A percentile compares a stretch with the other conserved stretches of the same genome.
Evolutionary conservation across 2,797 vertebrate species (phyloP).

Genomic region (Halcyon smyrnensis): DNA sequence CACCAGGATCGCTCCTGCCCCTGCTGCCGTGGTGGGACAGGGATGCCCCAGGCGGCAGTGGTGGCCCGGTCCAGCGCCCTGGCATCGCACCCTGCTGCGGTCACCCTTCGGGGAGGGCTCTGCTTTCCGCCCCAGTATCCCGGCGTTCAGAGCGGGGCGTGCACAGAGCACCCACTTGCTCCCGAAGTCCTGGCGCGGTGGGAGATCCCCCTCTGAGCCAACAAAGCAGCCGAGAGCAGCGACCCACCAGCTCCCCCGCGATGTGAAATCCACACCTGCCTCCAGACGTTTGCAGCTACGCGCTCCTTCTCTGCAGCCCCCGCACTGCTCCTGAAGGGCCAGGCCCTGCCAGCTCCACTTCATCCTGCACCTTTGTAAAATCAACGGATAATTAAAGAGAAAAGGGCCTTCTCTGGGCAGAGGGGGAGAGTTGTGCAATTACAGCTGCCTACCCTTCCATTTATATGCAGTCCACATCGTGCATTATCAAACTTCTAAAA

Average conservation of each 20-base stretch:
- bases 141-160: rapidly evolving
- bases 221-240: background rate
- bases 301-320: background rate
- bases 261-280: rapidly evolving
- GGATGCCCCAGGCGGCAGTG: background rate
- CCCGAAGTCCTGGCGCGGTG: rapidly evolving
- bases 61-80: background rate
- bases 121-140: rapidly evolving
- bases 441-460: background rate
- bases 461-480: background rate
- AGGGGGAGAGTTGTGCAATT: background rate
- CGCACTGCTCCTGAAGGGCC: background rate
- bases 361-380: background rate
- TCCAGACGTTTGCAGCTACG: rapidly evolving
- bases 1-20: background rate
- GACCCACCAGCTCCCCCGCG: rapidly evolving
- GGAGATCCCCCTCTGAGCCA: background rate
- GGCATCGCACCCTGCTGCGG: too few species aligned
- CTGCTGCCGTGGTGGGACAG: rapidly evolving
- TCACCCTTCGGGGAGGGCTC: background rate
- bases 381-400: background rate
- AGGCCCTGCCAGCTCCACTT: background rate
- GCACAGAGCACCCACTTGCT: background rate
- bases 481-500: background rate
- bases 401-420: background rate